Evolutionary conservation across 2,113 vertebrate genomes (phyloP).

Genomic region (Amazona guildingii): DNA sequence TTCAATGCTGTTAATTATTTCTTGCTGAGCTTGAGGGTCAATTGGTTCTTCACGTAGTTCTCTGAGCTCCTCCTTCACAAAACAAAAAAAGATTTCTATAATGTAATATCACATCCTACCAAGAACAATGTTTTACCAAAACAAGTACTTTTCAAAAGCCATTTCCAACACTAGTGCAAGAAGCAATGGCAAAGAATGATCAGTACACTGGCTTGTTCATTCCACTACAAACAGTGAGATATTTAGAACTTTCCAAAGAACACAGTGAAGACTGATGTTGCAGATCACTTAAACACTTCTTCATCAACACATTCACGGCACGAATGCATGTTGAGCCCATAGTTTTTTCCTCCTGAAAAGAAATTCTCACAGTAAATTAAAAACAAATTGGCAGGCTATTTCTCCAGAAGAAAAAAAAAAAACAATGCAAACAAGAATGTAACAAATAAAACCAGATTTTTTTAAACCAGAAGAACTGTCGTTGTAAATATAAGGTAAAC

Average conservation of each 20-base stretch:
- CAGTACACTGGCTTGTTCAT: background rate
- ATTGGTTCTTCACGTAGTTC: slow-evolving; percentile 89
- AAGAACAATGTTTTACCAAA: background rate
- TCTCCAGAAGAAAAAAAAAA: background rate
- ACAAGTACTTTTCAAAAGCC: background rate
- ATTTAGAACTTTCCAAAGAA: background rate
- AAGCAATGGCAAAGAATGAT: background rate
- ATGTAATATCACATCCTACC: background rate
- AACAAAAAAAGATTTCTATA: slow-evolving; percentile 6
- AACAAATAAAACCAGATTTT: background rate
- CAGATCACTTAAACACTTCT: background rate
- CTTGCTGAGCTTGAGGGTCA: slow-evolving; percentile 94
- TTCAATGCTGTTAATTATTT: slow-evolving; percentile 95
- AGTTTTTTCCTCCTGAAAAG: background rate
- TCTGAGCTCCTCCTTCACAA: slow-evolving; percentile 88
- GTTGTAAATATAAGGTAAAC: background rate
- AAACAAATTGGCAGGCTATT: background rate
- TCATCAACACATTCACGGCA: background rate
- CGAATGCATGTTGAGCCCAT: background rate
- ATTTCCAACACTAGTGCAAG: background rate
- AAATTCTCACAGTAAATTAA: background rate
- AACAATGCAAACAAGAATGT: background rate
- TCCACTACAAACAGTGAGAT: background rate
- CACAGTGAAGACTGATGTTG: fast-evolving
- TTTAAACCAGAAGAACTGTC: background rate